Evolutionary conservation across 2,797 vertebrate species (phyloP).

Genomic region (Peromyscus aztecus): DNA sequence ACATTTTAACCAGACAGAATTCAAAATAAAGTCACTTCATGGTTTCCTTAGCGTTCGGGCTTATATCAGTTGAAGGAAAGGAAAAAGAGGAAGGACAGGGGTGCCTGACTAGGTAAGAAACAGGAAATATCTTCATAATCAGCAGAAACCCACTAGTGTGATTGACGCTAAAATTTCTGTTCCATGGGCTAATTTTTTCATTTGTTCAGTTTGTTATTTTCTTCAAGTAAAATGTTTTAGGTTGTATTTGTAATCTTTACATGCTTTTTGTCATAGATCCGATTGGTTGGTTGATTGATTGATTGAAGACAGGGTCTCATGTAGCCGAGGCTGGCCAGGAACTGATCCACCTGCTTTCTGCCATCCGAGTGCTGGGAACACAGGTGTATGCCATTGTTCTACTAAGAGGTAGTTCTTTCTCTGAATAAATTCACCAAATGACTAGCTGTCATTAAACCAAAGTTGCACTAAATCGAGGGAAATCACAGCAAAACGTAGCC

Average conservation of each 20-base stretch:
- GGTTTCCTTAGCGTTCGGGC: not conserved
- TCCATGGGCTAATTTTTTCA: not conserved
- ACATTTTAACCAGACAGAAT: not conserved
- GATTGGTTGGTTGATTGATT: not conserved
- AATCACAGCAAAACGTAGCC: not conserved
- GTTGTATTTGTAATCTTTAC: not conserved
- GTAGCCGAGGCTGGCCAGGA: not conserved
- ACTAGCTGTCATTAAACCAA: not conserved
- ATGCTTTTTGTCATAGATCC: not conserved
- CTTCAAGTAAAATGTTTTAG: conserved; percentile 18
- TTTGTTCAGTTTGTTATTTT: not conserved
- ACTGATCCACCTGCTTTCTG: not conserved
- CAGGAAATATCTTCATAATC: not conserved
- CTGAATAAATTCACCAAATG: not conserved
- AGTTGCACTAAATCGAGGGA: not conserved
- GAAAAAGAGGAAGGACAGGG: not conserved
- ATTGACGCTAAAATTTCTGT: not conserved
- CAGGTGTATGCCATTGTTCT: not conserved
- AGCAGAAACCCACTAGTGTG: not conserved
- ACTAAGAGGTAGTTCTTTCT: not conserved
- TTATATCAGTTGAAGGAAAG: not conserved
- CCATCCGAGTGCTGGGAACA: not conserved
- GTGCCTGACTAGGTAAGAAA: not conserved
- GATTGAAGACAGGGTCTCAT: not conserved
- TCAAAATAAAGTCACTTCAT: conserved; percentile 26